Evolutionary conservation across 2,113 vertebrate species (phyloP), one percentile per base, ranked within the genome.

Genomic region (Phrynocephalus versicolor): DNA sequence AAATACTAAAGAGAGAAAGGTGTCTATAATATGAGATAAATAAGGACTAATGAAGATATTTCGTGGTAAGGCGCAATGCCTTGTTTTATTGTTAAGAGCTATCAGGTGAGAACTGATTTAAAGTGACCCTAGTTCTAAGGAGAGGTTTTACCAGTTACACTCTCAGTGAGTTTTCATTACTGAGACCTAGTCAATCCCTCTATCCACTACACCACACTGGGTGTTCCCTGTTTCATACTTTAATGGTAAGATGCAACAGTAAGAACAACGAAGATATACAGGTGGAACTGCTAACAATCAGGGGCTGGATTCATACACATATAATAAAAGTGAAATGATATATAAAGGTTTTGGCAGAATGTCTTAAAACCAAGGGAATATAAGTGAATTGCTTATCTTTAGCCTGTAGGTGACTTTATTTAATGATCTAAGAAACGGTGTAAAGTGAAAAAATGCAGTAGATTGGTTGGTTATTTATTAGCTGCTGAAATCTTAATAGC

Each of bases 381-480:
- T n/a, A 71, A 25, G 69, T 60, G 35, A 72, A 60, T 14, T 71
- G 35, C n/a, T 60, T 82, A 72, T 30, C 58, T 82, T 82, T 72
- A 82, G 23, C 67, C 62, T 62, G 55, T 75, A 79, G 55, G 51
- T 84, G 30, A 85, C 60, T 27, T 79, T 85, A 85, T 85, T 85
- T 79, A 79, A 85, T 33, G 76, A 45, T 3, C 65, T 85, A 85
- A 71, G 65, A 79, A 71, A 57, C 14, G 41, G 33, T 41, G 3
- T 21, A 71, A 71, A 13, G 71, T n/a, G n/a, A 41, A 78, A 62
- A 79, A 79, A 85, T 35, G 51, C 19, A 70, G 18, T 13, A 33
- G 65, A 85, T 71, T 41, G 55, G 51, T 18, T 72, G 69, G 16
- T 51, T 45, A 71, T 85, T 85, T 85, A 78, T 72, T 79, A 60